A percentile compares a stretch with the other conserved stretches of the same genome.
phyloP scores from a whole-genome alignment of 2,888 invertebrate genomes.

The Prostheceraeus crozeri region DNA sequence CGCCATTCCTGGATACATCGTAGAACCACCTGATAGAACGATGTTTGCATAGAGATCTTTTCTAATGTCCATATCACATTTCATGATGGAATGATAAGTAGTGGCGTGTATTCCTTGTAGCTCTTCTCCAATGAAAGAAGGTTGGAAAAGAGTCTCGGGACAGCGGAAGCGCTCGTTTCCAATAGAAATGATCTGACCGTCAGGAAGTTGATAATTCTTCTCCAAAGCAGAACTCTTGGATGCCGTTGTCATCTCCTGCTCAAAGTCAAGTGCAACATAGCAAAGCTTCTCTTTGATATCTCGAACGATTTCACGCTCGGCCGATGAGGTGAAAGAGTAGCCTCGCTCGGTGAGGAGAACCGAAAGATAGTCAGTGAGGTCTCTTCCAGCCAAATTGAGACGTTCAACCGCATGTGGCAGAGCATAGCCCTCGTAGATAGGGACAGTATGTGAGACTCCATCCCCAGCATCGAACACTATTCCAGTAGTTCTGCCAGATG shows the following conservation, averaged over 20 bases:
- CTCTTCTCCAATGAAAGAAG: slow-evolving; percentile 37
- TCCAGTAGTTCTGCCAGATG: slow-evolving; percentile 56
- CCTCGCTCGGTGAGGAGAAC: slow-evolving; percentile 83
- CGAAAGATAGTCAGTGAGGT: slow-evolving; percentile 88
- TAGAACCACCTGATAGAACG: slow-evolving; percentile 67
- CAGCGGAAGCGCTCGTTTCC: slow-evolving; percentile 41
- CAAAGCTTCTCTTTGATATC: slow-evolving; percentile 86
- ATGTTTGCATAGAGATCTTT: slow-evolving; percentile 42
- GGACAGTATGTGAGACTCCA: slow-evolving; percentile 85
- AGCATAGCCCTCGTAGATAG: slow-evolving; percentile 85
- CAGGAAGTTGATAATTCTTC: slow-evolving; percentile 81
- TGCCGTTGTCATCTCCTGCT: slow-evolving; percentile 85
- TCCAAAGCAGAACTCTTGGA: slow-evolving; percentile 77
- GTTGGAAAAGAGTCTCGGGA: slow-evolving; percentile 40
- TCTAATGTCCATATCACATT: slow-evolving; percentile 40
- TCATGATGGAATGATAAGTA: slow-evolving; percentile 34
- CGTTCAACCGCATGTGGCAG: slow-evolving; percentile 87
- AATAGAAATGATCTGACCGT: slow-evolving; percentile 63
- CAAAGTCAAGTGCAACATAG: slow-evolving; percentile 81
- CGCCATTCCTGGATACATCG: slow-evolving; percentile 81
- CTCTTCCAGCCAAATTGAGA: slow-evolving; percentile 85
- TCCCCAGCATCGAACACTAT: slow-evolving; percentile 85
- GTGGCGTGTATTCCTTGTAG: slow-evolving; percentile 34
- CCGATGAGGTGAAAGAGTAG: slow-evolving; percentile 81
- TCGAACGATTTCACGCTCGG: slow-evolving; percentile 75